phyloP scores from a whole-genome alignment of 2,797 vertebrate species.

The Philypnodon macrostomus region DNA sequence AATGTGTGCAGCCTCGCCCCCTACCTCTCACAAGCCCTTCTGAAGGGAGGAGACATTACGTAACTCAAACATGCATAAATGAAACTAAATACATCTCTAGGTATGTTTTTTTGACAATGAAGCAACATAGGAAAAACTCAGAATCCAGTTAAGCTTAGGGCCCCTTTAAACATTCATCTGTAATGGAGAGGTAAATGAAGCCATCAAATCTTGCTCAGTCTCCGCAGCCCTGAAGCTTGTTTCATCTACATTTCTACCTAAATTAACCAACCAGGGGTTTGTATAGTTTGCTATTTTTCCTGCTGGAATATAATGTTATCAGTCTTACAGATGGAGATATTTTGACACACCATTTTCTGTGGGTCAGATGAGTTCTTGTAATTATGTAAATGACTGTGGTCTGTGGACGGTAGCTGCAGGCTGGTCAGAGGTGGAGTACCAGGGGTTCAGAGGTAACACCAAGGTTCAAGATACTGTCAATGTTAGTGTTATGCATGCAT shows the following conservation, averaged over 20 bases:
- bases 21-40: too few relatives aligned
- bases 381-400: constrained; percentile 60
- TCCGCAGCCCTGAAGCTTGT: constrained; percentile 3
- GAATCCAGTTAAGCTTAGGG: too few relatives aligned
- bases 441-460: constrained; percentile 26
- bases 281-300: constrained; percentile 35
- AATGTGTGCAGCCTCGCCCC: too few relatives aligned
- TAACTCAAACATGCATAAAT: too few relatives aligned
- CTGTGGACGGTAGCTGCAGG: constrained; percentile 16
- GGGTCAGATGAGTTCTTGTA: constrained; percentile 49
- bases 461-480: constrained; percentile 44
- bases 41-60: too few relatives aligned
- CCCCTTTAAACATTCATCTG: too few relatives aligned
- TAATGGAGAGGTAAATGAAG: not conserved
- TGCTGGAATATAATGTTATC: constrained; percentile 18
- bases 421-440: constrained; percentile 31
- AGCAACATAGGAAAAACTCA: too few relatives aligned
- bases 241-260: constrained; percentile 18
- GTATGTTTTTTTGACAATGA: too few relatives aligned
- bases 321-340: constrained; percentile 42
- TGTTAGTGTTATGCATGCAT: constrained; percentile 23
- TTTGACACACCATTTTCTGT: constrained; percentile 47
- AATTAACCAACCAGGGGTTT: constrained; percentile 31
- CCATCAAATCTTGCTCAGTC: not conserved
- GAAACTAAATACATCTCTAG: too few relatives aligned